These are phyloP conservation scores for Oceanites oceanicus DNA, from an alignment of 2,113 vertebrate genomes.

Conservation along the genomic window DNA sequence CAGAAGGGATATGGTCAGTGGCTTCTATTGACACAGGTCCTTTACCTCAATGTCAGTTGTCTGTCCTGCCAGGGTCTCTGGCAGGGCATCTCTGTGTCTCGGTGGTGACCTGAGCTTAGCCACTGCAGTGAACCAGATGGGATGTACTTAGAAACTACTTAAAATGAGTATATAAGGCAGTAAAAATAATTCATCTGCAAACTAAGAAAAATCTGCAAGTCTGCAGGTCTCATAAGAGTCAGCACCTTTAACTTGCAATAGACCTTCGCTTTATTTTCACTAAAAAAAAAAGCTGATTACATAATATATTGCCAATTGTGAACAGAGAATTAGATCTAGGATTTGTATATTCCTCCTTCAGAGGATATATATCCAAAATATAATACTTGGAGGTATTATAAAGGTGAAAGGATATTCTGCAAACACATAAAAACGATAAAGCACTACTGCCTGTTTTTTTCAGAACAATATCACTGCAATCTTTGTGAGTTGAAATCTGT, in stretches of 20 bases:
- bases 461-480: not conserved
- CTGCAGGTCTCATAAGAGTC: not conserved
- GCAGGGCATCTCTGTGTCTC: not conserved
- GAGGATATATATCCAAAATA: not conserved
- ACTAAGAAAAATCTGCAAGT: not conserved
- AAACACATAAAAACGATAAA: not conserved
- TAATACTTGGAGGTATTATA: not conserved
- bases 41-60: not conserved
- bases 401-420: not conserved
- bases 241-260: not conserved
- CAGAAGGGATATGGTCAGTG: not conserved
- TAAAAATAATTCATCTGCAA: not conserved
- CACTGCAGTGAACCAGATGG: not conserved
- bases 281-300: not conserved
- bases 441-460: not conserved
- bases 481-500: not conserved
- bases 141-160: not conserved
- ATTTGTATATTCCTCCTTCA: not conserved
- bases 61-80: not conserved
- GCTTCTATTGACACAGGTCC: not conserved
- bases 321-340: not conserved
- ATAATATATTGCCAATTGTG: not conserved
- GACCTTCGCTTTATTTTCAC: not conserved
- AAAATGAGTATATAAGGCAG: not conserved
- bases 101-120: not conserved